Base-by-base conservation (phyloP, 2,113 vertebrate genomes). In the Chlorodrepanis virens region DNA sequence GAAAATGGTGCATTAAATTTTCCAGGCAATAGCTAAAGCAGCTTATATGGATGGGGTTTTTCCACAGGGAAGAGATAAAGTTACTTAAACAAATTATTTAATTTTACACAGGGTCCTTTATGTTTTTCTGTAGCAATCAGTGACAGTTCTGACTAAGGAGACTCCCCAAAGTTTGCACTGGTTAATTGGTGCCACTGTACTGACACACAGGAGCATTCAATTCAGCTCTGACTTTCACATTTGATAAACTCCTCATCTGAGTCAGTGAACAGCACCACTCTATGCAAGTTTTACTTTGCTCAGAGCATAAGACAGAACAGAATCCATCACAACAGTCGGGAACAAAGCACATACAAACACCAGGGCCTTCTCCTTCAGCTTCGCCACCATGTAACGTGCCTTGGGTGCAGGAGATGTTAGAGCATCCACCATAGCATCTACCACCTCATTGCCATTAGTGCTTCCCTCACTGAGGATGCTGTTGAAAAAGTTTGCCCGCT, bases 341-440 rank as follows among this genome's bases (percentile, higher is more conserved):
- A 95, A 96, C 56, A 89, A 83, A 87, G 95, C 78, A 61, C 89
- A 97, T 16, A 96, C 50, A 68, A 96, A 68, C 40, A 97, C 93
- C 39, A 90, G 42, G 10, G 16, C 90, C 84, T 97, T 97, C 8
- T 97, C 97, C 86, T 92, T 96, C 33, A 97, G 78, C 60, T 92
- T 96, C 0, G 96, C 95, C 59, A 97, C 96, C 80, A 98, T 96
- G 94, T 99, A 98, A 78, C 98, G 96, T 14, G 60, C 47, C 64
- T 97, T 97, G 4, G 98, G 98, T 21, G 24, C 40, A 28, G 96
- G 45, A 14, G 98, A 97, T 1, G 29, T 96, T 37, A 99, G 50
- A 14, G 98, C 98, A 45, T 99, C 97, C 56, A 98, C 75, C 97
- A 98, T 98, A 20, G 97, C 98, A 60, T 97, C 71, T 12, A 98